Conservation (phyloP, 2,113 vertebrate species). For the Tretioscincus oriximinensis region DNA sequence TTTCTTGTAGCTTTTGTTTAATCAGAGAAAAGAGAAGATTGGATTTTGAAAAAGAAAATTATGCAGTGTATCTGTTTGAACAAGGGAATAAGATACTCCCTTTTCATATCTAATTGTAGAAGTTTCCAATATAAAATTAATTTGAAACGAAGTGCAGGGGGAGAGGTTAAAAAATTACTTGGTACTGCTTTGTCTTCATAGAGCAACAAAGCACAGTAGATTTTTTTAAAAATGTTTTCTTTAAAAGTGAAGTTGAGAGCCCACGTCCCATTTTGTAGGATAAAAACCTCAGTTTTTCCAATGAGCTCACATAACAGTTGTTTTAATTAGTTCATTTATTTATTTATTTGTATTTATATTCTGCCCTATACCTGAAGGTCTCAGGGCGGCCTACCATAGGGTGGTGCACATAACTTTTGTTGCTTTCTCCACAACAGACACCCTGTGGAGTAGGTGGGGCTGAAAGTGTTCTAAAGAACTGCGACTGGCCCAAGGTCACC, state of each 20-base stretch:
- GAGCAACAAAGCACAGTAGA: fast-evolving
- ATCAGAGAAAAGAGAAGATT: slow-evolving; percentile 10
- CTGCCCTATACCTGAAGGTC: too few species aligned
- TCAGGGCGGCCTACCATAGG: too few species aligned
- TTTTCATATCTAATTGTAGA: not conserved
- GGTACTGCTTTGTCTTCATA: slow-evolving; percentile 27
- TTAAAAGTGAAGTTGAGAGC: slow-evolving; percentile 7
- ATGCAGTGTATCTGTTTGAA: not conserved
- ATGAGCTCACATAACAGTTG: not conserved
- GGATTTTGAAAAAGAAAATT: not conserved
- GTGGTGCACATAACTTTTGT: too few species aligned
- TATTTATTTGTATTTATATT: too few species aligned
- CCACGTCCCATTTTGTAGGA: not conserved
- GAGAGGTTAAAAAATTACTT: slow-evolving; percentile 19
- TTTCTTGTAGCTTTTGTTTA: not conserved
- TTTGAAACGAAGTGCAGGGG: fast-evolving
- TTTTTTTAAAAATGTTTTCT: not conserved
- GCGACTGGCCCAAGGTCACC: too few species aligned
- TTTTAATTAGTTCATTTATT: too few species aligned
- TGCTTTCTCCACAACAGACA: too few species aligned
- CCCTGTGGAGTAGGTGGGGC: too few species aligned
- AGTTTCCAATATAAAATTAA: slow-evolving; percentile 25
- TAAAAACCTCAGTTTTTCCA: slow-evolving; percentile 5
- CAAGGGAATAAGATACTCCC: not conserved
- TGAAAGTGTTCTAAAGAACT: too few species aligned